Conservation (phyloP, 2,113 vertebrate genomes). For the Scatophagus argus region DNA sequence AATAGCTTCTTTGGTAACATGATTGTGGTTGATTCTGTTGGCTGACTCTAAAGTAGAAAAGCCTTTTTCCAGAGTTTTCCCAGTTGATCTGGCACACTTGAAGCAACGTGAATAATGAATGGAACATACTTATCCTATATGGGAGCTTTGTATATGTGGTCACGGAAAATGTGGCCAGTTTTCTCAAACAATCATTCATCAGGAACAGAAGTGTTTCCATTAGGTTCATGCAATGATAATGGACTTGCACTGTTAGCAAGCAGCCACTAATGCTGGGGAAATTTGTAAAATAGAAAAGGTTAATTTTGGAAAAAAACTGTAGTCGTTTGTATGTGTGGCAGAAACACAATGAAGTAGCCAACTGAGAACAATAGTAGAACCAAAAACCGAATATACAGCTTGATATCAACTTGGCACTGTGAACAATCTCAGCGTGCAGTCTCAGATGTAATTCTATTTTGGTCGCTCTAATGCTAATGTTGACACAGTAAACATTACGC, state of each 20-base stretch:
- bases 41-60: constrained; percentile 31
- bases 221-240: constrained; percentile 17
- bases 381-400: background rate
- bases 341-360: background rate
- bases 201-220: constrained; percentile 14
- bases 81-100: constrained; percentile 39
- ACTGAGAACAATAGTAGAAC: background rate
- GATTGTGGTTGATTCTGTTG: constrained; percentile 21
- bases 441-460: constrained; percentile 14
- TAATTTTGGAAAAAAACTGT: background rate
- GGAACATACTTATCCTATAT: constrained; percentile 42
- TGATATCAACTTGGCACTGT: background rate
- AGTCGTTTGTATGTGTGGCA: background rate
- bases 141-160: constrained; percentile 21
- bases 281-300: background rate
- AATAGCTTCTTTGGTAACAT: constrained; percentile 11
- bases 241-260: background rate
- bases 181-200: constrained; percentile 10
- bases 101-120: constrained; percentile 71
- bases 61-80: constrained; percentile 40
- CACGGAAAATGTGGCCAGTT: constrained; percentile 25
- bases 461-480: constrained; percentile 2
- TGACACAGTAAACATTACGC: constrained; percentile 21
- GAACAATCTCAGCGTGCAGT: constrained; percentile 1
- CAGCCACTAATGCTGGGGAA: background rate